Percentiles rank a stretch among this genome's conserved stretches.
Conservation (phyloP, 2,888 invertebrate genomes). For the Cylindroiulus punctatus region DNA sequence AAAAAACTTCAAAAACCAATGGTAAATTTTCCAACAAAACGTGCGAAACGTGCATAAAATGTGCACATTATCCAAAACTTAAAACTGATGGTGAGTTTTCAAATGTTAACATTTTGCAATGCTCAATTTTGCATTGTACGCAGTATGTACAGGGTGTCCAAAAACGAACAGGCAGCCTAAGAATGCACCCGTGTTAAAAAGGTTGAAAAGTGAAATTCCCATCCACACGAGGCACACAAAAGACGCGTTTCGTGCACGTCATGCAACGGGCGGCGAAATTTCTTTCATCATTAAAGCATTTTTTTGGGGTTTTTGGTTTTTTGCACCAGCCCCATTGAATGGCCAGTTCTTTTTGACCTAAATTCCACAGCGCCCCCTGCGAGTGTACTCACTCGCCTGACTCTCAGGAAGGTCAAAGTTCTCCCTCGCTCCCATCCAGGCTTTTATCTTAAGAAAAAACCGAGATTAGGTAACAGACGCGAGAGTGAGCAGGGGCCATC, state of each 20-base stretch:
- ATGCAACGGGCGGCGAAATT: constrained; percentile 19
- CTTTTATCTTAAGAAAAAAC: constrained; percentile 6
- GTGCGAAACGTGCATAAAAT: too few relatives aligned
- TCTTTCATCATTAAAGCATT: constrained; percentile 1
- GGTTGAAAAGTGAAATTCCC: constrained; percentile 11
- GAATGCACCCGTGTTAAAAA: too few relatives aligned
- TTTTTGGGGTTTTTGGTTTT: not conserved
- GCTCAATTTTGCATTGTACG: too few relatives aligned
- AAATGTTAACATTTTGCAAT: too few relatives aligned
- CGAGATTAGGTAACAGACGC: constrained; percentile 5
- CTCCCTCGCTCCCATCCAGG: constrained; percentile 7
- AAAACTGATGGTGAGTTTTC: too few relatives aligned
- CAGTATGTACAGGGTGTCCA: too few relatives aligned
- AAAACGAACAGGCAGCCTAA: too few relatives aligned
- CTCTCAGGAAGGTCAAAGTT: constrained; percentile 18
- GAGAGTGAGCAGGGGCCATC: too few relatives aligned
- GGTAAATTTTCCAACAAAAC: too few relatives aligned
- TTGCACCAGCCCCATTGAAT: not conserved
- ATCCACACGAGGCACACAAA: not conserved
- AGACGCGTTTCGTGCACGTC: not conserved
- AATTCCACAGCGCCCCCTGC: constrained; percentile 24
- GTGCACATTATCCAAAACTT: too few relatives aligned
- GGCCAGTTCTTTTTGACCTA: not conserved
- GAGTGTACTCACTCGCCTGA: not conserved
- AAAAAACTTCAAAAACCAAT: too few relatives aligned